A percentile compares a stretch with the other conserved stretches of the same genome.
phyloP scores from a whole-genome alignment of 2,797 vertebrate species.

The Crypturellus tataupa region DNA sequence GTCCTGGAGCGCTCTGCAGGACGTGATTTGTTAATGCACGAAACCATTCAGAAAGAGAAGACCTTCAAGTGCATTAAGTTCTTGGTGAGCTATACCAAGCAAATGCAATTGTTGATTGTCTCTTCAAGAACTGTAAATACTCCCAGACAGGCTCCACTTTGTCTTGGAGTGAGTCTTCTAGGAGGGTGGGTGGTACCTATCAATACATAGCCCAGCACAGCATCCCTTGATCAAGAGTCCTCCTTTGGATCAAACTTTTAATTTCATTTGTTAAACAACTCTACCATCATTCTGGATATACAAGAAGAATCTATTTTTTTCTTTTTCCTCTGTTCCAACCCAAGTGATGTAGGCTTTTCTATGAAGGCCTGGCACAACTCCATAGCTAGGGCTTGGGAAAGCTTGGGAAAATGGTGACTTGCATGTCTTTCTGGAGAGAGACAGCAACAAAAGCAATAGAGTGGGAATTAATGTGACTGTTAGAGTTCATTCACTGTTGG shows the following conservation, averaged over 20 bases:
- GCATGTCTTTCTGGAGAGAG: neutral
- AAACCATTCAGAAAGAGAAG: slow-evolving; percentile 53
- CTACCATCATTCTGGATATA: neutral
- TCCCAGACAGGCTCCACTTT: neutral
- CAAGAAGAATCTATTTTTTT: neutral
- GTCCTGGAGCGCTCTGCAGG: slow-evolving; percentile 41
- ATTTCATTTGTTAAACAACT: neutral
- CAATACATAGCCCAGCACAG: neutral
- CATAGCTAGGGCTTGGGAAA: neutral
- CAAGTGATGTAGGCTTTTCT: neutral
- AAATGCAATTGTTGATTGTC: neutral
- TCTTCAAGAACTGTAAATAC: neutral
- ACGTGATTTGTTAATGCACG: neutral
- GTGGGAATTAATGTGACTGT: neutral
- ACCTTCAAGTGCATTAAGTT: slow-evolving; percentile 57
- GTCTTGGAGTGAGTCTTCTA: neutral
- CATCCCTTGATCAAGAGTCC: neutral
- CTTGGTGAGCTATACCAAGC: slow-evolving; percentile 35
- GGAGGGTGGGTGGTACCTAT: neutral
- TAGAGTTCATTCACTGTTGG: neutral
- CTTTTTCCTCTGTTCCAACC: neutral
- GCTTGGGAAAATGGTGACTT: neutral
- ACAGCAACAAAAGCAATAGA: neutral
- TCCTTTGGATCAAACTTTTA: neutral
- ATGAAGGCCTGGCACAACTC: neutral